These are phyloP conservation scores for Pseudonaja textilis DNA, from an alignment of 2,113 vertebrate species.

Conservation along the genomic window DNA sequence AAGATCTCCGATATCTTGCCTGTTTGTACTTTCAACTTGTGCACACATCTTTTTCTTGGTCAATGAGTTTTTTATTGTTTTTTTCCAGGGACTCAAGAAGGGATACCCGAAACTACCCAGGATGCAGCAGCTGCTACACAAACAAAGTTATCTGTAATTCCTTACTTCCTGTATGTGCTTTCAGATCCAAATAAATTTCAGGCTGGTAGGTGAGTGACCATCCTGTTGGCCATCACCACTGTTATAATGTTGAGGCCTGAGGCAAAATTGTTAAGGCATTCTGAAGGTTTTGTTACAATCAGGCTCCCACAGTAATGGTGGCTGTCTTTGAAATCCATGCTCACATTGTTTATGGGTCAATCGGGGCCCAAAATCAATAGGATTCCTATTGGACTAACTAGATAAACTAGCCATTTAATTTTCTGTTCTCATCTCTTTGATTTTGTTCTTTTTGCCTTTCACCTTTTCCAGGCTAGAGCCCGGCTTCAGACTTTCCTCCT, in stretches of 20 bases:
- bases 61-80: not conserved
- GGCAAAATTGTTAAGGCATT: not conserved
- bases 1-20: not conserved
- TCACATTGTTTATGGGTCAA: not conserved
- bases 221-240: not conserved
- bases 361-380: not conserved
- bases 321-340: not conserved
- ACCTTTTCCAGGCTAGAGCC: not conserved
- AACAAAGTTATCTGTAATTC: not conserved
- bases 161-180: not conserved
- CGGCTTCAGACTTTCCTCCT: not conserved
- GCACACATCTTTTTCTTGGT: too few relatives aligned
- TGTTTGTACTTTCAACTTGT: too few relatives aligned
- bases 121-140: not conserved
- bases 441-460: not conserved
- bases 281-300: not conserved
- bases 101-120: not conserved
- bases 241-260: not conserved
- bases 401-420: not conserved
- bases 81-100: constrained; percentile 6
- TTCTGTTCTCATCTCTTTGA: too few relatives aligned
- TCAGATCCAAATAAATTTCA: not conserved
- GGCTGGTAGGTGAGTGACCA: not conserved
- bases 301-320: not conserved
- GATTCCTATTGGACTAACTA: not conserved